Percentiles rank a stretch among this genome's conserved stretches.
Evolutionary conservation across 2,888 invertebrate genomes (phyloP).

Genomic region (Epinotia ramella): DNA sequence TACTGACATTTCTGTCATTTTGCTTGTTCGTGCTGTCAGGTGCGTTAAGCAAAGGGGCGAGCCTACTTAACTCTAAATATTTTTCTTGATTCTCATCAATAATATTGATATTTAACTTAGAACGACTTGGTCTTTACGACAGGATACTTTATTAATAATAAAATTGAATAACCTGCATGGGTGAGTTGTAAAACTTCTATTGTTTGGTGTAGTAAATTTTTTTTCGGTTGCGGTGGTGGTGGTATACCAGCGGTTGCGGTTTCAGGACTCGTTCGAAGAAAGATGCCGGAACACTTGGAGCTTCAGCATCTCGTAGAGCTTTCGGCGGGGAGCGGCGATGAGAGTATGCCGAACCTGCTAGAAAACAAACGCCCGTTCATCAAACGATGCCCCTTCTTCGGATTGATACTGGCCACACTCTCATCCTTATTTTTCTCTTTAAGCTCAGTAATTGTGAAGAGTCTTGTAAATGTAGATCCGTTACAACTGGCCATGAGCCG

Average conservation of each 20-base stretch:
- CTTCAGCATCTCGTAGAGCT: constrained; percentile 91
- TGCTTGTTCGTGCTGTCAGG: neutral
- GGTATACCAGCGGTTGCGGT: constrained; percentile 41
- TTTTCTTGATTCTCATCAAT: constrained; percentile 13
- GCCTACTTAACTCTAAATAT: neutral
- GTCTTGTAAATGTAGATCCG: constrained; percentile 93
- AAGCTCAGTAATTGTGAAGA: constrained; percentile 96
- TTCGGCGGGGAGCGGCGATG: constrained; percentile 80
- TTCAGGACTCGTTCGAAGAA: constrained; percentile 43
- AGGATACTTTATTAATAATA: constrained; percentile 3
- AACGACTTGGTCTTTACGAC: neutral
- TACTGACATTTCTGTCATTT: too few species aligned
- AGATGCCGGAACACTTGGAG: constrained; percentile 92
- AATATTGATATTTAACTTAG: constrained; percentile 23
- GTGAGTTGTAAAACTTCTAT: constrained; percentile 23
- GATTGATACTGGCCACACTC: constrained; percentile 92
- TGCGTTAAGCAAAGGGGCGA: constrained; percentile 23
- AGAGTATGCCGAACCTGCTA: constrained; percentile 73
- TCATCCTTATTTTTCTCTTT: constrained; percentile 96
- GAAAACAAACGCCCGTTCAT: constrained; percentile 80
- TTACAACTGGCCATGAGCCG: constrained; percentile 95
- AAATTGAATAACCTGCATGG: constrained; percentile 25
- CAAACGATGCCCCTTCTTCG: constrained; percentile 90
- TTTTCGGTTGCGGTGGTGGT: constrained; percentile 10
- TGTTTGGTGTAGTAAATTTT: constrained; percentile 5